Base-by-base conservation (phyloP, 2,113 vertebrate species). In the Epinephelus moara region DNA sequence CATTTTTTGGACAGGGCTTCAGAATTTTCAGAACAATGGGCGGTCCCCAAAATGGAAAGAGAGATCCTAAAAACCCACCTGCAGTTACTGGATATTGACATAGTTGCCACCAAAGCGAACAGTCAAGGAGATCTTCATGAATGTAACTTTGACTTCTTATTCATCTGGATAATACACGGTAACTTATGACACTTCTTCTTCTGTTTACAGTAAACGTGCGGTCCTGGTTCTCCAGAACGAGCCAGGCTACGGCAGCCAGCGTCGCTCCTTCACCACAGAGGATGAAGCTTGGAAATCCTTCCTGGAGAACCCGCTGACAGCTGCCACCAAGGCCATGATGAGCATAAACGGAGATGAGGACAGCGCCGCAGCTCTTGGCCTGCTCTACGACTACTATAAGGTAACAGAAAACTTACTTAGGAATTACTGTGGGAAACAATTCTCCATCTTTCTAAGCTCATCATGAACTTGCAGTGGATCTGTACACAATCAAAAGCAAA, bases 321-420 rank as follows among this genome's bases (percentile, higher is more conserved):
- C 97, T 0, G 98, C 98, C 67, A 99, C 98, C 92, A 99, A 99
- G 91, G 98, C 98, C 50, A 99, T 99, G 98, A 99, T 99, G 98
- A 99, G 98, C 94, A 99, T 99, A 91, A 99, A 99, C 4, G 98
- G 98, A 0, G 98, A 99, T 13, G 98, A 99, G 70, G 98, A 99
- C 94, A 99, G 98, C 0, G 98, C 98, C 0, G 98, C 98, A 0
- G 98, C 98, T 1, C 95, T 99, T 0, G 97, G 98, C 37, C 91
- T 99, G 80, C 97, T 99, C 10, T 99, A 99, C 1, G 98, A 99
- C 94, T 99, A 99, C 90, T 99, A 99, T 71, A 99, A 99, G 98
- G 98, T 99, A 84, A 23, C n/a, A 47, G 27, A 15, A 27, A 55
- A 40, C 7, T 1, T 27, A 3, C 27, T 23, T 7, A 15, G 3